Conservation (phyloP, 2,113 vertebrate species). For the Heteronetta atricapilla region DNA sequence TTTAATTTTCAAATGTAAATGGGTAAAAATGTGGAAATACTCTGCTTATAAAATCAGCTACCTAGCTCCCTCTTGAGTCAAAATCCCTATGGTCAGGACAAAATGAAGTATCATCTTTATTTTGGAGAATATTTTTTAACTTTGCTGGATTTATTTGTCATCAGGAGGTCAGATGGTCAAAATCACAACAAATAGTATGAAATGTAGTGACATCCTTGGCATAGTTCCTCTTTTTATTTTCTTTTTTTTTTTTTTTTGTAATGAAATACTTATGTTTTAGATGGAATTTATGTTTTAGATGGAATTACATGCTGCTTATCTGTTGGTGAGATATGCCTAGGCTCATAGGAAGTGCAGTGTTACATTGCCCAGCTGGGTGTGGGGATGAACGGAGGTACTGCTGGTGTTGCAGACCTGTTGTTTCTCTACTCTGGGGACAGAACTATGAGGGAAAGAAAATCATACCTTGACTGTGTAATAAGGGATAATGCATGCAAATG, state of each 20-base stretch:
- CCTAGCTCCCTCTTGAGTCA: constrained; percentile 72
- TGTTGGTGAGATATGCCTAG: not conserved
- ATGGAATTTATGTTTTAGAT: not conserved
- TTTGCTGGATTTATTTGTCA: not conserved
- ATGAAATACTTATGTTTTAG: not conserved
- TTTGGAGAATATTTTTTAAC: not conserved
- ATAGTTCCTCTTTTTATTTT: not conserved
- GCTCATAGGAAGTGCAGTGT: not conserved
- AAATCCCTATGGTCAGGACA: not conserved
- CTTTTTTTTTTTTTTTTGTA: not conserved
- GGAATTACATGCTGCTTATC: not conserved
- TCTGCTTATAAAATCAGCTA: constrained; percentile 25
- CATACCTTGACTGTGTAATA: not conserved
- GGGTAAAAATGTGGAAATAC: not conserved
- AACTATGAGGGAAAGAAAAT: not conserved
- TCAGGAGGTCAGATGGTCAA: not conserved
- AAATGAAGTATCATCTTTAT: not conserved
- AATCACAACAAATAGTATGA: not conserved
- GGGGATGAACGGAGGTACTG: not conserved
- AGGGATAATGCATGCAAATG: not conserved
- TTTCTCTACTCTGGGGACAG: not conserved
- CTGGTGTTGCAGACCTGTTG: not conserved
- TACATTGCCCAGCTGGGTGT: not conserved
- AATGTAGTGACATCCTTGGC: not conserved
- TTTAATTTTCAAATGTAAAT: constrained; percentile 36